Evolutionary conservation across 1,140 invertebrate genomes (phyloP).

Genomic region (Lineus longissimus): DNA sequence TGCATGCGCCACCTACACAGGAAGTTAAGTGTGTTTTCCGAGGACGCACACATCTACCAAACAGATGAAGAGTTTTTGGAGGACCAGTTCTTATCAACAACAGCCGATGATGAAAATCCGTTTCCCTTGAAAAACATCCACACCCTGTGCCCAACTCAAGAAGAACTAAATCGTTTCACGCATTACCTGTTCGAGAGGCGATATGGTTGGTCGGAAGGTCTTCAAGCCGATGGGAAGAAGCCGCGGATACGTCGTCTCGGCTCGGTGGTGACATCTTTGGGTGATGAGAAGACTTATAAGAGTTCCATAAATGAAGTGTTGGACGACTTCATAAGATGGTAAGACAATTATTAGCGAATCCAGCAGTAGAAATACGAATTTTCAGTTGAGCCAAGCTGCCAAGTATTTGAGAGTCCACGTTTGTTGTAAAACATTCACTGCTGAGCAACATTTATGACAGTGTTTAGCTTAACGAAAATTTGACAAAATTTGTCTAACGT

Average conservation of each 20-base stretch:
- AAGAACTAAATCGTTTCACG: conserved; percentile 18
- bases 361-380: too few species aligned
- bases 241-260: conserved; percentile 9
- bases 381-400: too few species aligned
- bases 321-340: conserved; percentile 21
- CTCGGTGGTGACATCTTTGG: not conserved
- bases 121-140: conserved; percentile 12
- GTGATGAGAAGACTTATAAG: conserved; percentile 9
- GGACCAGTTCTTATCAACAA: conserved; percentile 1
- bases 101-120: conserved; percentile 18
- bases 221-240: conserved; percentile 15
- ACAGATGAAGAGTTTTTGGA: conserved; percentile 8
- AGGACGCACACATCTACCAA: not conserved
- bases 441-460: too few species aligned
- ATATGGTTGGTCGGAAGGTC: conserved; percentile 30
- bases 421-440: too few species aligned
- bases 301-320: conserved; percentile 12
- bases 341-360: not conserved
- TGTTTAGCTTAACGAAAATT: too few species aligned
- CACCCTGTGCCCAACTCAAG: conserved; percentile 13
- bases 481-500: too few species aligned
- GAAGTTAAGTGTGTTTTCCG: not conserved
- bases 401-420: too few species aligned
- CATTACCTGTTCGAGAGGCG: conserved; percentile 30
- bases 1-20: not conserved